Conservation (phyloP, 2,797 vertebrate species). For the Bradypodion ventrale region DNA sequence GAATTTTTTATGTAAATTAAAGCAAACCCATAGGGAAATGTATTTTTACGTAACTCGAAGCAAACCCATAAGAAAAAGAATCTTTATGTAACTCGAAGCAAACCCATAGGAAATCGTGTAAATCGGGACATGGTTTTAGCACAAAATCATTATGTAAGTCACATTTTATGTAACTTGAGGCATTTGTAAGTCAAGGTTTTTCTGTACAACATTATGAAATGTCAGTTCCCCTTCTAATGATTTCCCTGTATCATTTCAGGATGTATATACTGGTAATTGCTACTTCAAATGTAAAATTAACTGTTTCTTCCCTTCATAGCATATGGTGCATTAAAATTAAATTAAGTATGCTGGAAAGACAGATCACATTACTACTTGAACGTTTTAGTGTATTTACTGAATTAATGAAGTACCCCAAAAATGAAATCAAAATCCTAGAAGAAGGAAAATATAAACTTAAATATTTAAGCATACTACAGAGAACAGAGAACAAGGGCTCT, state of each 20-base stretch:
- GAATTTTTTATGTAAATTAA: no score
- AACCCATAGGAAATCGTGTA: no score
- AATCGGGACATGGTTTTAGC: no score
- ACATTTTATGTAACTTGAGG: no score
- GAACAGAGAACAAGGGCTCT: neutral
- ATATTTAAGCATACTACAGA: neutral
- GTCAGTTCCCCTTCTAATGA: neutral
- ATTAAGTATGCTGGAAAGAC: no score
- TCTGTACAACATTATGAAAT: conserved; percentile 1
- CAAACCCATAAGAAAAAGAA: no score
- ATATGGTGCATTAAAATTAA: conserved; percentile 7
- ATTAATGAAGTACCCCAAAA: conserved; percentile 3
- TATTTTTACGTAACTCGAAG: no score
- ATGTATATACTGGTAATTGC: conserved; percentile 4
- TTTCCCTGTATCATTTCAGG: neutral
- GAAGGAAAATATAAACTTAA: neutral
- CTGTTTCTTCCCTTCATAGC: conserved; percentile 4
- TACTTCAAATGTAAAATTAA: conserved; percentile 17
- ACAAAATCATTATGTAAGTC: no score
- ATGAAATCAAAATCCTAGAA: conserved; percentile 1
- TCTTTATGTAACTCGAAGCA: no score
- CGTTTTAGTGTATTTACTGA: neutral
- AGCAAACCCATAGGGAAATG: no score
- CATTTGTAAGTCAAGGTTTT: no score
- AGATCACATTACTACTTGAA: neutral